Percentiles rank a stretch among this genome's conserved stretches.
Evolutionary conservation across 1,140 invertebrate species (phyloP).

Genomic region (Pseudomyrmex cubaensis): DNA sequence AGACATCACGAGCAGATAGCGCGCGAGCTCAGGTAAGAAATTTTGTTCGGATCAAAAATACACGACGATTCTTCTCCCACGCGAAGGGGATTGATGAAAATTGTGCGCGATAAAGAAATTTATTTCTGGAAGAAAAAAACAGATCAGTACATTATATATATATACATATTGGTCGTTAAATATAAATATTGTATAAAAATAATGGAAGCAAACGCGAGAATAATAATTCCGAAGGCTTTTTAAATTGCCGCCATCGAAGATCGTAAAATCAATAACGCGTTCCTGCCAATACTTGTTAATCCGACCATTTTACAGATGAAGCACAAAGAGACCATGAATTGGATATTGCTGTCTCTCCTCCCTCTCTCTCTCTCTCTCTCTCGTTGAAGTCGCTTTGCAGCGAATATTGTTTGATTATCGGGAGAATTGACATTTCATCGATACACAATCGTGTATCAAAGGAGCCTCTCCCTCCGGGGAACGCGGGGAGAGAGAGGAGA

Average conservation of each 20-base stretch:
- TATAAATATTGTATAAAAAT: background rate
- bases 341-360: background rate
- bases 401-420: background rate
- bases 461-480: background rate
- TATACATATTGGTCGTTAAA: too few relatives aligned
- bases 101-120: too few relatives aligned
- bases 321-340: conserved; percentile 12
- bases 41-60: too few relatives aligned
- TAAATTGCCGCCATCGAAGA: background rate
- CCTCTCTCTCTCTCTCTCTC: too few relatives aligned
- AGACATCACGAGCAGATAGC: too few relatives aligned
- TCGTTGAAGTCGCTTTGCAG: background rate
- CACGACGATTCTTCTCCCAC: too few relatives aligned
- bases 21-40: too few relatives aligned
- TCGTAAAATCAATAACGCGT: conserved; percentile 28
- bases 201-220: background rate
- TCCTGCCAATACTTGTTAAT: conserved; percentile 25
- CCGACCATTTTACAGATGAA: background rate
- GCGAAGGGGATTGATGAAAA: too few relatives aligned
- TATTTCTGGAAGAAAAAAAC: too few relatives aligned
- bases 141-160: too few relatives aligned
- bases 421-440: conserved; percentile 10
- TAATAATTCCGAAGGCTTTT: background rate
- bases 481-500: background rate
- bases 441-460: conserved; percentile 3